Evolutionary conservation across 2,113 vertebrate species (phyloP), one percentile per base, ranked within the genome.

Genomic region (Callospermophilus lateralis): DNA sequence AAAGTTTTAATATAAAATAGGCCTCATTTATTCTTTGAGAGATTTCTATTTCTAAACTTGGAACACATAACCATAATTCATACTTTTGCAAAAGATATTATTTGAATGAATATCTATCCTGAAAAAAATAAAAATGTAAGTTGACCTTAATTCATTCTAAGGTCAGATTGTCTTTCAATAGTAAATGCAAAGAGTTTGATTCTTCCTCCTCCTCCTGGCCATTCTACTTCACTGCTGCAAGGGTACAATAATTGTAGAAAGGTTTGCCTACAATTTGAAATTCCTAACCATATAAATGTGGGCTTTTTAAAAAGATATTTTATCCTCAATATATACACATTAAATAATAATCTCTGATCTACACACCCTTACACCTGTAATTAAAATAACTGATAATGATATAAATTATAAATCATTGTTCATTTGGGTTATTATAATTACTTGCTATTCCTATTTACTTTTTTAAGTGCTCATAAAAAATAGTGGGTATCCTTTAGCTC

Each of bases 321-420:
- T 11, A 85, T 85, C 4, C 2, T 94, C 34, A 24, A 61, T 13
- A n/a, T 34, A 37, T 67, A 12, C 1, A 39, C 4, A 1, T 42
- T 84, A 81, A 77, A n/a, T 37, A 20, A 91, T 72, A 13, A 77
- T 77, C 17, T 45, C 32, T 90, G 3, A 19, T 9, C 19, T 83
- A 32, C 20, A 67, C 32, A 65, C 6, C 37, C 10, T 84, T 74
- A 68, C n/a, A 68, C 45, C 0, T 76, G 1, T 28, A n/a, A 77
- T n/a, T 93, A 83, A 92, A 93, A 76, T 79, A 95, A 61, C 88
- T 55, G 30, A 80, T 26, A 39, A 73, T 92, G 51, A 7, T 11
- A 78, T 26, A 32, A 89, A 13, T 19, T 74, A 78, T 15, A 73
- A 93, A 63, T 65, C 13, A 89, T 34, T 85, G 16, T 73, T 68